Evolutionary conservation across 2,797 vertebrate species (phyloP).

Genomic region (Garrulus glandarius): DNA sequence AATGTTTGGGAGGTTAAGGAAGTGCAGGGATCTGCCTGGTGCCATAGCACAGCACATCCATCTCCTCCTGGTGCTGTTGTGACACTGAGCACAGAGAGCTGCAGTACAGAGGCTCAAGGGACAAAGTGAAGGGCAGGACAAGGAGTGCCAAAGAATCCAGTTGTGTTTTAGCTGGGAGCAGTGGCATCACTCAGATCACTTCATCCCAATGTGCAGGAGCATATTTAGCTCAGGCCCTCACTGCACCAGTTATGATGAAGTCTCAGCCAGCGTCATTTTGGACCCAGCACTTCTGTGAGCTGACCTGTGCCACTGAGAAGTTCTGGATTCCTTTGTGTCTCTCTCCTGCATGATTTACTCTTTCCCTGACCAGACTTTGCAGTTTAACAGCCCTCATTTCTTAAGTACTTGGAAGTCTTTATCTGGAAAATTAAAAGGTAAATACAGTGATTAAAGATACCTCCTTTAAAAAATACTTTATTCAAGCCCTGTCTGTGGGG

Average conservation of each 20-base stretch:
- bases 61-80: not conserved
- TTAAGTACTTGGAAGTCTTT: not conserved
- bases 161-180: not conserved
- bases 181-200: not conserved
- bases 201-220: not conserved
- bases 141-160: not conserved
- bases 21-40: not conserved
- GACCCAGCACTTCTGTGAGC: not conserved
- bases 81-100: not conserved
- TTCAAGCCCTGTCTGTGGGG: not conserved
- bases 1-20: not conserved
- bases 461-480: not conserved
- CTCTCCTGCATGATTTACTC: not conserved
- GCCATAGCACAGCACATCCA: not conserved
- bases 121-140: not conserved
- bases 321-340: not conserved
- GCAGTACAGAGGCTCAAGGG: not conserved
- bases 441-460: not conserved
- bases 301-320: not conserved
- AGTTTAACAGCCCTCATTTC: not conserved
- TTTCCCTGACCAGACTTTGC: not conserved
- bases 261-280: not conserved
- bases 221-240: not conserved
- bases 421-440: not conserved
- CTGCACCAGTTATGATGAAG: not conserved